Evolutionary conservation across 1,140 invertebrate species (phyloP).

Genomic region (Oryzaephilus surinamensis): DNA sequence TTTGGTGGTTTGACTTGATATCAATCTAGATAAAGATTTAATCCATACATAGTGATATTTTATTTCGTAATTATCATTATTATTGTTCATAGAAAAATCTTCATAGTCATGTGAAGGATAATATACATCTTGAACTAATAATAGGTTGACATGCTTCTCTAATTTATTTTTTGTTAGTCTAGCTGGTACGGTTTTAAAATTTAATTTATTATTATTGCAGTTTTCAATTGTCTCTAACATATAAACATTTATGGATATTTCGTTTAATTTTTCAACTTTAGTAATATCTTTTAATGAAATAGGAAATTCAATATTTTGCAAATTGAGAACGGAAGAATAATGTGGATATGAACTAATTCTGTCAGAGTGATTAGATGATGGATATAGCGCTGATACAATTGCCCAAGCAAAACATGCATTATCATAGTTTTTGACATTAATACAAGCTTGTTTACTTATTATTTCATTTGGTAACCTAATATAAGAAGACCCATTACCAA

Average conservation of each 20-base stretch:
- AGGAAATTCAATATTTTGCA: constrained; percentile 23
- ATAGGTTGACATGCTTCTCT: constrained; percentile 22
- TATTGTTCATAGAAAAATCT: too few species aligned
- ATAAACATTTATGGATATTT: constrained; percentile 20
- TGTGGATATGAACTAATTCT: background rate
- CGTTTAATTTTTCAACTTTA: constrained; percentile 19
- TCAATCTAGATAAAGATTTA: constrained; percentile 24
- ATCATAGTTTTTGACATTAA: too few species aligned
- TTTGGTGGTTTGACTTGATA: constrained; percentile 21
- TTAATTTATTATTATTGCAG: too few species aligned
- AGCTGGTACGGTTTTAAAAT: constrained; percentile 9
- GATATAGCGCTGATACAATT: too few species aligned
- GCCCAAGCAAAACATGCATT: too few species aligned
- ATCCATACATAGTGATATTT: constrained; percentile 28
- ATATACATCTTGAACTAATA: constrained; percentile 21
- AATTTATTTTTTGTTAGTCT: constrained; percentile 18
- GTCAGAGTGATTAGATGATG: too few species aligned
- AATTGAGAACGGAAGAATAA: constrained; percentile 20
- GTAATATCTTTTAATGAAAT: constrained; percentile 16
- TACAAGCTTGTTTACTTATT: too few species aligned
- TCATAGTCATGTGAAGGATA: constrained; percentile 7
- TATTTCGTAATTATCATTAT: constrained; percentile 3
- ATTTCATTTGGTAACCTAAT: too few species aligned
- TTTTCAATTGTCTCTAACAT: constrained; percentile 9
- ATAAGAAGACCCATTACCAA: too few species aligned